Evolutionary conservation across 64 coral and sea anemone species (phyloP), one percentile per base, ranked within the genome.

Genomic region (Porites lutea): DNA sequence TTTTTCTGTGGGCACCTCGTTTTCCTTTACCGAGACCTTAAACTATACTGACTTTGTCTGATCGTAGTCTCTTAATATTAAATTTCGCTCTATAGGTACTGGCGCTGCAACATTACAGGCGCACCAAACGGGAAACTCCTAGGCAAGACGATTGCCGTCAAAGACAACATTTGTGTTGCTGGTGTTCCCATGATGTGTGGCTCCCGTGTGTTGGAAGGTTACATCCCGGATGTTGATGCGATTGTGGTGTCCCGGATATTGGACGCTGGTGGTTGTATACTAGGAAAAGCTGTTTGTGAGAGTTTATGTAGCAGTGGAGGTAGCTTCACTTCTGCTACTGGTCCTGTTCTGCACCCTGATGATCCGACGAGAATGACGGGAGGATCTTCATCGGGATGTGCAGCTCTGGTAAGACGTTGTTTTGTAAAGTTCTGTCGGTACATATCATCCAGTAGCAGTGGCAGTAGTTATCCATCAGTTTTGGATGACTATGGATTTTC

Each of bases 141-240:
- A 3, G 88, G 88, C 11, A 97, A 97, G 54, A 90, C 88, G 3
- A 14, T 97, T 5, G 95, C 92, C 12, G 88, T 97, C 20, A 97
- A 97, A 88, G 95, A 97, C 52, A 88, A 81, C 65, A 82, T 93
- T 18, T 75, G 72, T 59, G 91, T 97, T 6, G 88, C 95, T 7
- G 95, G 95, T 27, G 58, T 97, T 4, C 95, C 95, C 12, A 93
- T 97, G 91, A 97, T 94, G 92, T 93, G 54, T 27, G 96, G 96
- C 18, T 98, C 96, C 11, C 68, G 4, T 44, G 52, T 89, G 6
- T 74, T 92, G 44, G 65, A 92, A 20, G 92, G 92, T 15, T 93
- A 54, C 62, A 72, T 88, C 52, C 92, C 86, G 46, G 92, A 93
- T 82, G 81, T 88, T 14, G 86, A 93, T 7, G 92, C 92, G 5